Percentiles rank a stretch among this genome's conserved stretches.
Evolutionary conservation across 2,888 invertebrate species (phyloP).

Genomic region (Melolontha melolontha): DNA sequence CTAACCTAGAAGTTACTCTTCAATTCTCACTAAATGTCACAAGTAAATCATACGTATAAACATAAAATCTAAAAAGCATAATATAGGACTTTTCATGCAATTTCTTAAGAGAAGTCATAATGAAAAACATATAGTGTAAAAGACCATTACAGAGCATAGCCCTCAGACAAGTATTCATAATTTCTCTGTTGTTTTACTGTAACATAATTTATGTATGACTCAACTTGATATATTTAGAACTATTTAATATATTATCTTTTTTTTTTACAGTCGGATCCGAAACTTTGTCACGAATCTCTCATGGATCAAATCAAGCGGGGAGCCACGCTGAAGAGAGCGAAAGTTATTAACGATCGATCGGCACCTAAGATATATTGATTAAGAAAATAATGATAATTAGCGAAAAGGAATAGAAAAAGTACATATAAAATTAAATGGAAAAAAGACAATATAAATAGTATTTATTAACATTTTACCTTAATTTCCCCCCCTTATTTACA

Average conservation of each 20-base stretch:
- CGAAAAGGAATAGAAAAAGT: not conserved
- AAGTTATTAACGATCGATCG: constrained; percentile 84
- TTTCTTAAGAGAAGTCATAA: no score
- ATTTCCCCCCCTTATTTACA: not conserved
- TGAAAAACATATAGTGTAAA: no score
- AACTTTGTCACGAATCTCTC: constrained; percentile 85
- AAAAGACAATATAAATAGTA: constrained; percentile 8
- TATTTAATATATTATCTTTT: constrained; percentile 3
- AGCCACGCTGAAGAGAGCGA: constrained; percentile 83
- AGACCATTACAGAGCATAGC: no score
- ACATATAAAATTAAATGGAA: constrained; percentile 1
- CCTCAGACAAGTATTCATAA: no score
- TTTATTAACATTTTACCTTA: constrained; percentile 6
- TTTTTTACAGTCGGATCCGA: constrained; percentile 77
- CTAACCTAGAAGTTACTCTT: no score
- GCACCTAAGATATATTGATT: constrained; percentile 78
- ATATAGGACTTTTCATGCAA: no score
- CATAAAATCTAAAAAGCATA: no score
- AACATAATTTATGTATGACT: no score
- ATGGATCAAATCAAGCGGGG: constrained; percentile 95
- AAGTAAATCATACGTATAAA: no score
- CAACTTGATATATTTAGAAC: no score
- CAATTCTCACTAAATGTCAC: no score
- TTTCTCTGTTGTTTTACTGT: no score
- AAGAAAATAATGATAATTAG: not conserved